phyloP scores from a whole-genome alignment of 2,797 vertebrate species.

The Percopsis omiscomaycus region DNA sequence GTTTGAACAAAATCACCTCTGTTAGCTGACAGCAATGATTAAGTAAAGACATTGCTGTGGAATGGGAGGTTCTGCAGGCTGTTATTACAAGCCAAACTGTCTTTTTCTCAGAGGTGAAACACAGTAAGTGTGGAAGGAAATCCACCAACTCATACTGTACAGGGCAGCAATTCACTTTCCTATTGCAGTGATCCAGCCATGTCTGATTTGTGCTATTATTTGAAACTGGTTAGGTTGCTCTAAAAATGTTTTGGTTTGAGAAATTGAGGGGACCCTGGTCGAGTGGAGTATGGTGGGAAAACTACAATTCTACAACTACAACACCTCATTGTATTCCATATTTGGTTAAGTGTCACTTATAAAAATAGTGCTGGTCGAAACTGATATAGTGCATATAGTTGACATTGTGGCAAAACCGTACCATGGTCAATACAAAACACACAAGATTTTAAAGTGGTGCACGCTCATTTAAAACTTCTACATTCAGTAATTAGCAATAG shows the following conservation, averaged over 20 bases:
- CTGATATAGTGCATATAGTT: neutral
- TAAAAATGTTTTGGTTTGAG: conserved; percentile 59
- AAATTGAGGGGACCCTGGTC: conserved; percentile 33
- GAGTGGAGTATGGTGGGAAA: conserved; percentile 13
- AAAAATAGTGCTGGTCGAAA: neutral
- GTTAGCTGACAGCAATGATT: conserved; percentile 44
- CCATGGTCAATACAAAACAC: neutral
- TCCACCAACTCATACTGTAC: conserved; percentile 33
- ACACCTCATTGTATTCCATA: conserved; percentile 21
- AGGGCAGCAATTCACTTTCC: conserved; percentile 65
- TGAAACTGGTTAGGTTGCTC: conserved; percentile 44
- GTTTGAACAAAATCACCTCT: conserved; percentile 61
- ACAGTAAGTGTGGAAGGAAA: conserved; percentile 57
- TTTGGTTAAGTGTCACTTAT: neutral
- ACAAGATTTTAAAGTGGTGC: neutral
- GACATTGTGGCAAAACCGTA: neutral
- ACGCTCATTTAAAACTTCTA: neutral
- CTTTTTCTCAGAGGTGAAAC: conserved; percentile 53
- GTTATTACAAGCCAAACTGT: conserved; percentile 57
- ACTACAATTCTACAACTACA: conserved; percentile 7
- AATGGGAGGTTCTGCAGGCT: conserved; percentile 48
- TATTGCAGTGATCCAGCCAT: conserved; percentile 65
- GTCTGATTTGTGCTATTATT: conserved; percentile 54
- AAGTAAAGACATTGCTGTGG: conserved; percentile 38
- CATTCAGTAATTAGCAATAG: neutral